A percentile compares a stretch with the other conserved stretches of the same genome.
Conservation (phyloP, 2,797 vertebrate species). For the Oreochromis grahami region DNA sequence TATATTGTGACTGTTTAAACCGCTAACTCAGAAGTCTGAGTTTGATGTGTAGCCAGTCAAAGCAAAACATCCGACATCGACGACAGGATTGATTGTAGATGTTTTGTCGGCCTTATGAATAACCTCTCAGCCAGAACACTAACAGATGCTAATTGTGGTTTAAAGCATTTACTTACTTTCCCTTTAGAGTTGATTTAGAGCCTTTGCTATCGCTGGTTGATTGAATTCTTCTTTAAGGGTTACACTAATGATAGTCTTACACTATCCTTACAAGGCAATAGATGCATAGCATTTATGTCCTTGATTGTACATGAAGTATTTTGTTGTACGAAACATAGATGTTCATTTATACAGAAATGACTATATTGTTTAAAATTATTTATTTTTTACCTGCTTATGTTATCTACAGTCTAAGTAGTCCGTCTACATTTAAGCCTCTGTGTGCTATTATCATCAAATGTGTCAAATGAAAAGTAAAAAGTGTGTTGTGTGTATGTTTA, state of each 20-base stretch:
- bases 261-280: conserved; percentile 26
- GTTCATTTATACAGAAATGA: conserved; percentile 64
- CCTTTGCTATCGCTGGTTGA: conserved; percentile 14
- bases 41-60: conserved; percentile 51
- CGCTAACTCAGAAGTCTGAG: conserved; percentile 30
- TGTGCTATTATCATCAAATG: conserved; percentile 16
- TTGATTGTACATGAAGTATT: conserved; percentile 63
- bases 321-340: conserved; percentile 64
- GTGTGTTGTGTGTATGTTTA: background rate
- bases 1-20: conserved; percentile 39
- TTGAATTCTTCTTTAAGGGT: conserved; percentile 21
- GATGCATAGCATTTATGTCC: conserved; percentile 48
- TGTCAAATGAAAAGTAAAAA: conserved; percentile 2
- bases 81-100: conserved; percentile 16
- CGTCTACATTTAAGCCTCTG: conserved; percentile 8
- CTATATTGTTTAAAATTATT: conserved; percentile 65
- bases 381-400: conserved; percentile 60
- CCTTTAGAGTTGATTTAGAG: conserved; percentile 49
- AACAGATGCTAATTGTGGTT: conserved; percentile 36
- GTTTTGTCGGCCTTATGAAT: conserved; percentile 62
- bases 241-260: conserved; percentile 9
- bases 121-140: conserved; percentile 46
- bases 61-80: conserved; percentile 25
- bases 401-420: conserved; percentile 31
- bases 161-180: conserved; percentile 46